phyloP scores from a whole-genome alignment of 2,797 vertebrate genomes.

The Sarcoramphus papa region DNA sequence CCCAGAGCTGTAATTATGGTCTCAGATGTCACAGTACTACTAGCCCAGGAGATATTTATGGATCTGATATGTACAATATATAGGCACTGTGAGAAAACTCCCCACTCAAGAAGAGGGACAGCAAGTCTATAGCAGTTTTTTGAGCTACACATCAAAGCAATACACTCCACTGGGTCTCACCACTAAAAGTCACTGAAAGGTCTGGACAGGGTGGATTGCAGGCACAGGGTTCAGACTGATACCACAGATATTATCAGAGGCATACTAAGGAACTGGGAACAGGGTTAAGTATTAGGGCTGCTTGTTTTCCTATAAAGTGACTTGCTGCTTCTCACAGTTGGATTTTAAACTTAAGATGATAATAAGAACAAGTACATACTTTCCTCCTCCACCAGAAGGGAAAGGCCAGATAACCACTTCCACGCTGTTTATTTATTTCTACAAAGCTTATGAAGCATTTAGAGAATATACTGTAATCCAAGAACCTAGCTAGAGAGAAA shows the following conservation, averaged over 20 bases:
- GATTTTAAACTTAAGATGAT: background rate
- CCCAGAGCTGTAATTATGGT: background rate
- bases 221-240: background rate
- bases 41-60: background rate
- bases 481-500: background rate
- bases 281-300: background rate
- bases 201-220: background rate
- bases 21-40: conserved; percentile 31
- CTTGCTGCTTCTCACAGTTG: background rate
- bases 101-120: background rate
- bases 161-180: background rate
- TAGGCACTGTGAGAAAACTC: background rate
- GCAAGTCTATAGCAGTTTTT: background rate
- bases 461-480: background rate
- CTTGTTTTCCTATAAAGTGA: background rate
- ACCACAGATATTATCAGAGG: background rate
- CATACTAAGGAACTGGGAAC: background rate
- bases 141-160: background rate
- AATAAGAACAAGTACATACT: background rate
- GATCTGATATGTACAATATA: background rate
- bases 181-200: background rate
- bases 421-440: background rate
- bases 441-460: background rate
- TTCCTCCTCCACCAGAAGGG: background rate
- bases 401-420: background rate